Percentiles rank a stretch among this genome's conserved stretches.
Evolutionary conservation across 1,140 invertebrate genomes (phyloP).

Genomic region (Panagrolaimus sp.): DNA sequence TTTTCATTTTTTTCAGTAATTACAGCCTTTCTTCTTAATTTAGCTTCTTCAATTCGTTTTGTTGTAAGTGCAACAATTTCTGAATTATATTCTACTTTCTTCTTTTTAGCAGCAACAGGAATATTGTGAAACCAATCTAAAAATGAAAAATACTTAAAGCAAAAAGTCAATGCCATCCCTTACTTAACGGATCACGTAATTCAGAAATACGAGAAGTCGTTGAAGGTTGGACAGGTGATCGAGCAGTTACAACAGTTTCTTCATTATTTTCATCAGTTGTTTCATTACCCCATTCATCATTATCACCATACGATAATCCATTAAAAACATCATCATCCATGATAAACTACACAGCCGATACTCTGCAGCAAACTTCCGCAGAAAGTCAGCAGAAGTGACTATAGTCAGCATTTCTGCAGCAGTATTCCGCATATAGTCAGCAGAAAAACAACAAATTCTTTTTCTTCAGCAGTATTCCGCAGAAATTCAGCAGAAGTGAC

Average conservation of each 20-base stretch:
- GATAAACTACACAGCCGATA: too few relatives aligned
- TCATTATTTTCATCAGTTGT: neutral
- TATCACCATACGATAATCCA: constrained; percentile 8
- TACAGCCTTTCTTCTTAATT: neutral
- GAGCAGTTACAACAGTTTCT: neutral
- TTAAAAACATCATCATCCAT: constrained; percentile 15
- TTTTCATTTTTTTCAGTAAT: neutral
- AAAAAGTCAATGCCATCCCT: neutral
- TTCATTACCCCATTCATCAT: neutral
- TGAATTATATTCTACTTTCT: neutral
- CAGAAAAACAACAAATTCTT: too few relatives aligned
- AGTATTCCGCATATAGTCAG: too few relatives aligned
- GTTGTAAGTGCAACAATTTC: neutral
- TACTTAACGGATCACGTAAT: neutral
- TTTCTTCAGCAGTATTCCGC: too few relatives aligned
- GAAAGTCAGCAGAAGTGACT: too few relatives aligned
- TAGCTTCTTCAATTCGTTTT: neutral
- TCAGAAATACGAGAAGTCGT: neutral
- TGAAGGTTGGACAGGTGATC: neutral
- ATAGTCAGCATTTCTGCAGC: too few relatives aligned
- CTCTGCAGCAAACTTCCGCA: too few relatives aligned
- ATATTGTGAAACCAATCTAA: constrained; percentile 10
- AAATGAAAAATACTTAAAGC: neutral
- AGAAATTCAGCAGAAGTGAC: too few relatives aligned
- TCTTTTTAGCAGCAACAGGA: neutral